phyloP scores from a whole-genome alignment of 2,797 vertebrate genomes.

The Myioborus melanocephalus region DNA sequence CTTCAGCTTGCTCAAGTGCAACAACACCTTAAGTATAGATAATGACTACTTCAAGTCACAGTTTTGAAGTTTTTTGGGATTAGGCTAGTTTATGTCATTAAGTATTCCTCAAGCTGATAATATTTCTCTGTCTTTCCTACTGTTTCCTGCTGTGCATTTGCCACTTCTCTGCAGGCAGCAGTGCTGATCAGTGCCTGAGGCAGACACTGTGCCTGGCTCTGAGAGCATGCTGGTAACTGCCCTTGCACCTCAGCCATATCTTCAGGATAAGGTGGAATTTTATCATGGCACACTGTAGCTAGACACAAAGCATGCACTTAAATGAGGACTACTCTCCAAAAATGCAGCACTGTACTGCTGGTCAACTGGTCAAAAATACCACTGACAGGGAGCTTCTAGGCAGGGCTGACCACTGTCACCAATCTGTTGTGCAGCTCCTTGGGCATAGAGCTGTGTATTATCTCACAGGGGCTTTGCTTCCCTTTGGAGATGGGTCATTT shows the following conservation, averaged over 20 bases:
- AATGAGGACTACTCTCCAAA: not conserved
- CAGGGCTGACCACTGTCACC: not conserved
- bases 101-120: not conserved
- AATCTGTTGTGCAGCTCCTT: not conserved
- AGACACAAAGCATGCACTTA: not conserved
- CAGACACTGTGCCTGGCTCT: not conserved
- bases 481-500: not conserved
- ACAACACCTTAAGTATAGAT: not conserved
- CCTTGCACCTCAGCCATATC: not conserved
- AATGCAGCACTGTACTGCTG: not conserved
- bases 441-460: not conserved
- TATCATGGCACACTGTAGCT: not conserved
- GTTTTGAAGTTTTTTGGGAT: not conserved
- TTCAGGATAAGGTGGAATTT: not conserved
- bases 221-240: not conserved
- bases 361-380: not conserved
- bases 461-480: not conserved
- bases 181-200: not conserved
- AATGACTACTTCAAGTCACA: not conserved
- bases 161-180: not conserved
- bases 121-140: not conserved
- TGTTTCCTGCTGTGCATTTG: not conserved
- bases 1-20: not conserved
- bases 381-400: not conserved
- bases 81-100: not conserved